phyloP scores from a whole-genome alignment of 2,113 vertebrate genomes.

The Thryonomys swinderianus region DNA sequence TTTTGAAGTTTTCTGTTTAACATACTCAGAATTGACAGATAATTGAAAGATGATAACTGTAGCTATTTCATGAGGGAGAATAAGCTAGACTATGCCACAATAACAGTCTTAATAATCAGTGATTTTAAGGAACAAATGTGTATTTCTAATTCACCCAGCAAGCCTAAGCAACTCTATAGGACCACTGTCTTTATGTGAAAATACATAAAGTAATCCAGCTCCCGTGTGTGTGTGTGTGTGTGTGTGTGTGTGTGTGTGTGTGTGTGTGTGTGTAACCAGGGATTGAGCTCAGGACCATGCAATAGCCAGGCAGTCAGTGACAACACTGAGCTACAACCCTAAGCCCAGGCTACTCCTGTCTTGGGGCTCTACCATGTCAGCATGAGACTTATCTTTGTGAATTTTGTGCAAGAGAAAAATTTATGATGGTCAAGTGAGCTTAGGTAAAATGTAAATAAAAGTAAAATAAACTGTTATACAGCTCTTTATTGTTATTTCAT shows the following conservation, averaged over 20 bases:
- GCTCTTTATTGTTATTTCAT: not conserved
- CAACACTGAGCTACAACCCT: too few relatives aligned
- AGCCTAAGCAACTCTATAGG: not conserved
- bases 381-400: not conserved
- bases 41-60: constrained; percentile 23
- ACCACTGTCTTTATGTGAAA: not conserved
- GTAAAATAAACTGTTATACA: not conserved
- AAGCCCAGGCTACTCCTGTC: not conserved
- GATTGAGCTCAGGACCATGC: too few relatives aligned
- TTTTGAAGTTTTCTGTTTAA: constrained; percentile 50
- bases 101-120: constrained; percentile 30
- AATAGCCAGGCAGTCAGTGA: too few relatives aligned
- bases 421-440: not conserved
- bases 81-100: not conserved
- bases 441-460: constrained; percentile 30
- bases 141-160: constrained; percentile 30
- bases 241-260: too few relatives aligned
- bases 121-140: not conserved
- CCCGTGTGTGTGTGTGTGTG: too few relatives aligned
- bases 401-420: not conserved
- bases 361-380: not conserved
- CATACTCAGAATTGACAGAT: not conserved
- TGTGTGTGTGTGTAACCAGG: too few relatives aligned
- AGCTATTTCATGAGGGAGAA: constrained; percentile 12
- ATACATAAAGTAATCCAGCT: not conserved